Conservation (phyloP, 2,113 vertebrate genomes). For the Cavia aperea region DNA sequence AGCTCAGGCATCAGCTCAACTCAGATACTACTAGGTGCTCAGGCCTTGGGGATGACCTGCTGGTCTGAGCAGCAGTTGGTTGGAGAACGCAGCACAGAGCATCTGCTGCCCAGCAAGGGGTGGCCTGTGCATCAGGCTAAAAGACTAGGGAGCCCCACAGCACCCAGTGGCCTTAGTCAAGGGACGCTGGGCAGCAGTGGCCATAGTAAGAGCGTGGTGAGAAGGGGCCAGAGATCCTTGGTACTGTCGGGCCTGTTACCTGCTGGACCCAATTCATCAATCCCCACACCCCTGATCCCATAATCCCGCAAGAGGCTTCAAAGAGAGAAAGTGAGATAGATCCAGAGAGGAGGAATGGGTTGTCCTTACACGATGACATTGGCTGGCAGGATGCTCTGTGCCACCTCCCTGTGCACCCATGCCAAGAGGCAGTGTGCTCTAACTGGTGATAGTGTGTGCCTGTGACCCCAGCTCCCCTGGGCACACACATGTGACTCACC, state of each 20-base stretch:
- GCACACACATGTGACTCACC: rapidly evolving
- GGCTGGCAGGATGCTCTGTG: background rate
- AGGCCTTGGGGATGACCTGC: background rate
- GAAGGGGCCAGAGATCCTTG: background rate
- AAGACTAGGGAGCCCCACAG: background rate
- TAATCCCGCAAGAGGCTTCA: background rate
- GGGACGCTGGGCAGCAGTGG: background rate
- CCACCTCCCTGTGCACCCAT: background rate
- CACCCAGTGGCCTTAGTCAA: background rate
- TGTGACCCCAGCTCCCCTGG: no score
- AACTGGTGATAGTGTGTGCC: background rate
- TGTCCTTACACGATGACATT: background rate
- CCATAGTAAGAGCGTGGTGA: rapidly evolving
- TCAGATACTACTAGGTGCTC: background rate
- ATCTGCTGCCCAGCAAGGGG: background rate
- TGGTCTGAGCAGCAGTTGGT: background rate
- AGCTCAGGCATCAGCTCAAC: background rate
- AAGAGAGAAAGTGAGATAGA: background rate
- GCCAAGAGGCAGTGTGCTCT: background rate
- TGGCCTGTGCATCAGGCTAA: background rate
- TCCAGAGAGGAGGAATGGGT: rapidly evolving
- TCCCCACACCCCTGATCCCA: background rate
- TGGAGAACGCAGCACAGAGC: background rate
- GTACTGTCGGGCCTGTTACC: no score
- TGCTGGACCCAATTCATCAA: background rate